phyloP scores from a whole-genome alignment of 2,888 invertebrate genomes.

The Drosophila paramelanica region DNA sequence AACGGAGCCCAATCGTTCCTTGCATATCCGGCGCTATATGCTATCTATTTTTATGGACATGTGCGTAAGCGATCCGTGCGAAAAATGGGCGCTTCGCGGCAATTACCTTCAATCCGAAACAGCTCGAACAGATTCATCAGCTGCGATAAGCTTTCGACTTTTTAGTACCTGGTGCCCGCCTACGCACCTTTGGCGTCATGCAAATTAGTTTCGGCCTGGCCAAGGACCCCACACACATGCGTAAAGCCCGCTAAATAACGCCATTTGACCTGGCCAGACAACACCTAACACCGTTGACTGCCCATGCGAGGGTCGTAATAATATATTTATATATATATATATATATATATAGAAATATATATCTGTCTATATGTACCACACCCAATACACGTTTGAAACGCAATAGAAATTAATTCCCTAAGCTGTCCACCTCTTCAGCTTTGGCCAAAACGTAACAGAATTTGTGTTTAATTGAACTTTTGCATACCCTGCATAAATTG shows the following conservation, averaged over 20 bases:
- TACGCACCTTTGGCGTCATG: conserved; percentile 76
- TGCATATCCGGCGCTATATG: conserved; percentile 56
- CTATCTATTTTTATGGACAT: conserved; percentile 74
- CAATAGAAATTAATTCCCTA: conserved; percentile 28
- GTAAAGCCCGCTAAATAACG: conserved; percentile 36
- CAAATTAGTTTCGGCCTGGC: conserved; percentile 54
- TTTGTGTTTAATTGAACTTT: conserved; percentile 19
- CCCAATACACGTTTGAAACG: conserved; percentile 6
- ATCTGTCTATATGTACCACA: conserved; percentile 14
- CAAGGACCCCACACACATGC: conserved; percentile 52
- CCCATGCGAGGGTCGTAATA: conserved; percentile 40
- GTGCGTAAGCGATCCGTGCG: conserved; percentile 83
- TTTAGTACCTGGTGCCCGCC: conserved; percentile 45
- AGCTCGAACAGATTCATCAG: conserved; percentile 72
- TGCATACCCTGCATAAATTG: background rate
- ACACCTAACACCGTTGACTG: conserved; percentile 5
- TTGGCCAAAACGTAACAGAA: conserved; percentile 13
- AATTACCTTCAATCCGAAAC: conserved; percentile 81
- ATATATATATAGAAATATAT: background rate
- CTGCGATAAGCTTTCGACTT: conserved; percentile 63
- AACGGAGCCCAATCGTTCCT: conserved; percentile 3
- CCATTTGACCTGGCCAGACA: conserved; percentile 44
- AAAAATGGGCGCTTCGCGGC: conserved; percentile 83
- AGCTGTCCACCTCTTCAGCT: conserved; percentile 21
- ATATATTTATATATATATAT: background rate